Percentiles rank a stretch among this genome's conserved stretches.
These are phyloP conservation scores for Hexactinellida sp. DNA, from an alignment of 37 sponge, comb jelly and placozoan genomes.

Conservation along the genomic window DNA sequence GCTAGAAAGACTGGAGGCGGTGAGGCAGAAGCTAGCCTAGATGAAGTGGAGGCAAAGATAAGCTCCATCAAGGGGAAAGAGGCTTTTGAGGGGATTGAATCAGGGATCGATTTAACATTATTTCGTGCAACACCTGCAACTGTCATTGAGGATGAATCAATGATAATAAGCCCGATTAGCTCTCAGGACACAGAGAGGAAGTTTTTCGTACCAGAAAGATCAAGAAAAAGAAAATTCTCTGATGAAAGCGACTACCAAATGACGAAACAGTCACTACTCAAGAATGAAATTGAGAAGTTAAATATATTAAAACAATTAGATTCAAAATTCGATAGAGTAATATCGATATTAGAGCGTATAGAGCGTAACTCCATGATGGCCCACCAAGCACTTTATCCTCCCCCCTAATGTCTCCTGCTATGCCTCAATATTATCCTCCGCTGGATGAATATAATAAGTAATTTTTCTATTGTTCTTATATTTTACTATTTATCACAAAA, in stretches of 20 bases:
- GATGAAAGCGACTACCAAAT: too few species aligned
- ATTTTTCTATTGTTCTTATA: too few species aligned
- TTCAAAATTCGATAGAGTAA: background rate
- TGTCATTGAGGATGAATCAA: background rate
- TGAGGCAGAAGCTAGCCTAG: background rate
- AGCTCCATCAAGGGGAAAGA: background rate
- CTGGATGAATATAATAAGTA: too few species aligned
- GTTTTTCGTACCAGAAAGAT: background rate
- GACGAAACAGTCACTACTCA: background rate
- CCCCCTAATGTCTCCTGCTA: too few species aligned
- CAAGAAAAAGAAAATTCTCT: too few species aligned
- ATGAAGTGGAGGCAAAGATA: constrained; percentile 1
- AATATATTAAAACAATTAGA: background rate
- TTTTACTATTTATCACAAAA: too few species aligned
- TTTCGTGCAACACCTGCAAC: background rate
- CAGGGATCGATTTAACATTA: background rate
- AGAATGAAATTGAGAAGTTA: background rate
- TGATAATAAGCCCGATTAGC: background rate
- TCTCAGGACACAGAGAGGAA: background rate
- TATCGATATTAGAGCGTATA: too few species aligned
- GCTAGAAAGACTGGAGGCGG: background rate
- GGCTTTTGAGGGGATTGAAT: background rate
- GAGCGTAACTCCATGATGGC: too few species aligned
- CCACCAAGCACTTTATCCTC: too few species aligned
- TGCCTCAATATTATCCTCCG: too few species aligned